Percentiles rank a stretch among this genome's conserved stretches.
phyloP scores from a whole-genome alignment of 2,113 vertebrate species.

The Malurus cyaneus region DNA sequence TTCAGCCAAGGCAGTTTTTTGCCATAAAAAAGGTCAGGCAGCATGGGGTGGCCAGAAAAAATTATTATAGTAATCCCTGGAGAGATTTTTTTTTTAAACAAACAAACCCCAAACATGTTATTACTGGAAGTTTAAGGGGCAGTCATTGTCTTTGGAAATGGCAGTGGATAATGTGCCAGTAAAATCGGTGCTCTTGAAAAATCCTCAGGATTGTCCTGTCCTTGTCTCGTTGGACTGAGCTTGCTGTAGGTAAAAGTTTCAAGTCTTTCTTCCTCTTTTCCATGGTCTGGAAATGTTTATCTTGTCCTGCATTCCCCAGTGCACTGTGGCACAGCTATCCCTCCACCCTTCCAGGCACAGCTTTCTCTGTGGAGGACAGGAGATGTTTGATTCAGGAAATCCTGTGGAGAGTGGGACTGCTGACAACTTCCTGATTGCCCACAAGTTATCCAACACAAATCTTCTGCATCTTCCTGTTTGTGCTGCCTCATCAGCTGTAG shows the following conservation, averaged over 20 bases:
- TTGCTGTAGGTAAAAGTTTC: neutral
- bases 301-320: neutral
- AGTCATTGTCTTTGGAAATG: neutral
- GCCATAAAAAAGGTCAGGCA: neutral
- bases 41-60: neutral
- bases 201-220: neutral
- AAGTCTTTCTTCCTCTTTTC: neutral
- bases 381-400: neutral
- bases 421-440: neutral
- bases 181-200: neutral
- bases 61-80: neutral
- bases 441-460: neutral
- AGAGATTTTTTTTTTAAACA: neutral
- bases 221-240: neutral
- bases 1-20: neutral
- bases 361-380: neutral
- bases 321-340: neutral
- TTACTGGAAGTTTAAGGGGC: neutral
- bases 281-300: neutral
- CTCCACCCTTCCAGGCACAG: neutral
- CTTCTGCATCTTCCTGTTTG: neutral
- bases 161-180: neutral
- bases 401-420: neutral
- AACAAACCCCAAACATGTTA: neutral
- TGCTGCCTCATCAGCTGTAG: neutral